Conservation (phyloP, 1,140 invertebrate species). For the Bombus sibiricus region DNA sequence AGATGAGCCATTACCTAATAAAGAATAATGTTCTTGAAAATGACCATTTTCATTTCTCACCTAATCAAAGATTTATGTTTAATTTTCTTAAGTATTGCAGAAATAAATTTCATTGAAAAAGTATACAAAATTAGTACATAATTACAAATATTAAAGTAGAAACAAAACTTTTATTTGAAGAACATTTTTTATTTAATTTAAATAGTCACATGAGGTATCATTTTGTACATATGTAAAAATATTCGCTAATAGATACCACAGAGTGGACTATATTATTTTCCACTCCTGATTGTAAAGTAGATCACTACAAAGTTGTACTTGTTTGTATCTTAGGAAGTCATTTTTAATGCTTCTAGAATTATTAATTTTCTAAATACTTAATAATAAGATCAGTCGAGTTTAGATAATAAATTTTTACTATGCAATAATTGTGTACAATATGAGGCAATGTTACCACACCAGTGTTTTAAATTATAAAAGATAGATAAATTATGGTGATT, state of each 20-base stretch:
- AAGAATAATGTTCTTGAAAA: constrained; percentile 57
- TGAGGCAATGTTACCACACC: constrained; percentile 68
- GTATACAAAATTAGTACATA: not conserved
- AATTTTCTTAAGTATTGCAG: not conserved
- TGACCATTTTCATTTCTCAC: constrained; percentile 51
- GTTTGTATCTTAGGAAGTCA: constrained; percentile 57
- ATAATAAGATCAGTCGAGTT: constrained; percentile 71
- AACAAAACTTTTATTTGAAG: constrained; percentile 20
- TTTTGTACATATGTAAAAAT: constrained; percentile 73
- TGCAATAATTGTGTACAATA: constrained; percentile 71
- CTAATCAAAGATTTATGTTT: constrained; percentile 17
- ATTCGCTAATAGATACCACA: constrained; percentile 60
- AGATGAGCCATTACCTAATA: constrained; percentile 53
- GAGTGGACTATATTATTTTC: constrained; percentile 42
- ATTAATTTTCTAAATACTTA: constrained; percentile 71
- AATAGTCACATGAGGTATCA: constrained; percentile 63
- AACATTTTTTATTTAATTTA: constrained; percentile 69
- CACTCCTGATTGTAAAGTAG: constrained; percentile 57
- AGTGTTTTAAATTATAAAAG: constrained; percentile 71
- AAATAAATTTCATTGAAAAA: not conserved
- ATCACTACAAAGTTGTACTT: constrained; percentile 65
- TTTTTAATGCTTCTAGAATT: constrained; percentile 57
- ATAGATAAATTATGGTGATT: constrained; percentile 53
- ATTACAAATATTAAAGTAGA: constrained; percentile 17
- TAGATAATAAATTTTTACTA: constrained; percentile 73